Evolutionary conservation across 2,113 vertebrate genomes (phyloP), one percentile per base, ranked within the genome.

Genomic region (Chrysochloris asiatica): DNA sequence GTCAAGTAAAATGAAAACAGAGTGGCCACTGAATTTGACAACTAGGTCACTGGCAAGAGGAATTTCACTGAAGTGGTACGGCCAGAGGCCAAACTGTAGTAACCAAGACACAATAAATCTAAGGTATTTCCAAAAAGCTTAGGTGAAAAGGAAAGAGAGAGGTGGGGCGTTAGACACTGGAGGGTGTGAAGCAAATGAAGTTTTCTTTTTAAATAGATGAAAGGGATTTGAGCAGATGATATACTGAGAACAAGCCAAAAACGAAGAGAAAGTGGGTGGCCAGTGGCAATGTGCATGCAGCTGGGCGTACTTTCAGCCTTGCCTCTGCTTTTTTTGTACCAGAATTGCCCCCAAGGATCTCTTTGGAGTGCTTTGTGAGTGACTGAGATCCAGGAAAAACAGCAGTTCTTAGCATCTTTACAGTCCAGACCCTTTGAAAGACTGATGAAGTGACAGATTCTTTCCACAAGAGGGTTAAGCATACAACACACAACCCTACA

Each of bases 31-130:
- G 79, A 85, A 71, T 79, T 95, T 85, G 83, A 88, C 92, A 88
- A 93, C 69, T 65, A 90, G 88, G 88, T 94, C 86, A 95, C 88
- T 71, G 50, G 94, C 88, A 85, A 89, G 67, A 90, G 52, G 67
- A n/a, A 88, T 72, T 76, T 92, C 84, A 76, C 1, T 81, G 89
- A 71, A 26, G 10, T 47, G 72, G 24, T n/a, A 17, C 45, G 76
- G 71, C 71, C 48, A 76, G 80, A 90, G 89, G 93, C 87, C 94
- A 89, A 75, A 69, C 14, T 16, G n/a, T 75, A 80, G 72, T 65
- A 36, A 33, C 19, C 26, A 89, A 30, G 65, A 56, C 61, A 59
- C 30, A 92, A 92, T 80, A 50, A 48, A 78, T 36, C 17, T 80
- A 41, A 79, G 36, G 45, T 1, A 56, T 52, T 83, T 90, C 52